phyloP scores from a whole-genome alignment of 2,888 invertebrate genomes.

The Andricus curvator region DNA sequence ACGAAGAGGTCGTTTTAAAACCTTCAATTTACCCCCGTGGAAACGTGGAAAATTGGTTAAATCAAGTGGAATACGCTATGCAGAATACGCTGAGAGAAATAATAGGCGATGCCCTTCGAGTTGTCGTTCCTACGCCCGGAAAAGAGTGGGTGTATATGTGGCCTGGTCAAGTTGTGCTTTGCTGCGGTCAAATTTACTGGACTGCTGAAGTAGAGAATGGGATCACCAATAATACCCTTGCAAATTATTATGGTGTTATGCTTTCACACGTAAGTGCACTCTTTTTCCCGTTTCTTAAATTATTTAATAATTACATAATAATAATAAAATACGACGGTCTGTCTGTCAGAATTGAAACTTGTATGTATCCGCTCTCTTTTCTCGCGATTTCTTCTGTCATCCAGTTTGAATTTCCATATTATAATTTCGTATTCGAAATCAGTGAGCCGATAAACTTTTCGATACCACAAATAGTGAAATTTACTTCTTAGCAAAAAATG shows the following conservation, averaged over 20 bases:
- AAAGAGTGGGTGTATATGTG: conserved; percentile 86
- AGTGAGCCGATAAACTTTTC: no score
- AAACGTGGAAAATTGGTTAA: conserved; percentile 89
- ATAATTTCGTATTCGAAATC: no score
- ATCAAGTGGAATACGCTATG: conserved; percentile 86
- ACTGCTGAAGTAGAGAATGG: conserved; percentile 85
- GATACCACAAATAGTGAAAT: no score
- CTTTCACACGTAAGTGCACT: conserved; percentile 79
- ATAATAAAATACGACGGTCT: no score
- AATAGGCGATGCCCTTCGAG: conserved; percentile 78
- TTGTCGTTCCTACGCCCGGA: conserved; percentile 77
- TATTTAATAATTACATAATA: no score
- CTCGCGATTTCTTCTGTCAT: no score
- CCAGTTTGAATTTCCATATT: no score
- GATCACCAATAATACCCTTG: conserved; percentile 72
- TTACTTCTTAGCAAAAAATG: no score
- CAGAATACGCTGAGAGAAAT: conserved; percentile 79
- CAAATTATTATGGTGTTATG: conserved; percentile 80
- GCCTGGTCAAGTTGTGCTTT: conserved; percentile 90
- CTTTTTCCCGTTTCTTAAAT: neutral
- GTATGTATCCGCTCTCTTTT: no score
- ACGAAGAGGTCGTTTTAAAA: conserved; percentile 85
- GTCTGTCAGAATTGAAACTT: no score
- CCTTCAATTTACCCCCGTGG: conserved; percentile 85
- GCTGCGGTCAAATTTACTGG: conserved; percentile 88